Base-by-base conservation (phyloP, 1,140 invertebrate genomes). In the Neodiprion pinetum region DNA sequence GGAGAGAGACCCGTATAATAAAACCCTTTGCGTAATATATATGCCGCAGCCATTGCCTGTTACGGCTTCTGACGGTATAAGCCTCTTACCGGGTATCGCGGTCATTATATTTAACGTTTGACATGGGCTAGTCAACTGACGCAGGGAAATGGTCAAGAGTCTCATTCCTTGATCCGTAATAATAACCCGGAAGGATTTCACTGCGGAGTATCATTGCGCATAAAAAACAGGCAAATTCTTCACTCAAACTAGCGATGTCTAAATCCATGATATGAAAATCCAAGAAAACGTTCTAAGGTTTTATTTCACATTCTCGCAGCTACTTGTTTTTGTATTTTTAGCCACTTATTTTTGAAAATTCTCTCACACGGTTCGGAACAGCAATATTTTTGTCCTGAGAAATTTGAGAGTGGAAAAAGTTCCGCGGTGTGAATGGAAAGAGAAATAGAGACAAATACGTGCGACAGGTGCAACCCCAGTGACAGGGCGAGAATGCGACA, bases 41-140 rank as follows among this genome's bases (percentile, higher is more conserved):
- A 40, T 5, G 28, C 53, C 53, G 53, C n/a, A 5, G 53, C n/a
- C 53, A 61, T 61, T 61, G 53, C 53, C n/a, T 61, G 53, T 61
- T 61, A 61, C n/a, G 53, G 53, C 53, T 61, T 61, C 53, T 5
- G 5, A 40, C 28, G 28, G 28, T 40, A 40, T 61, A 61, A 61
- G 53, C 53, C 53, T 61, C 53, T 61, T 17, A 61, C 53, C 53
- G 28, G 28, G 28, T 40, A 40, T 40, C 28, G n/a, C n/a, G 53
- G 53, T 61, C 53, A 61, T 61, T 61, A 61, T 61, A 61, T 61
- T 61, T 61, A 61, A 61, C 53, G 53, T 61, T 61, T 61, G 53
- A 61, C 53, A 61, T 14, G 53, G 53, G 53, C 53, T 61, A 9
- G 53, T 61, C 53, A 61, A 61, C 11, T 17, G 53, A 17, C 11